Evolutionary conservation across 2,888 invertebrate genomes (phyloP).

Genomic region (Orthonychiurus folsomi): DNA sequence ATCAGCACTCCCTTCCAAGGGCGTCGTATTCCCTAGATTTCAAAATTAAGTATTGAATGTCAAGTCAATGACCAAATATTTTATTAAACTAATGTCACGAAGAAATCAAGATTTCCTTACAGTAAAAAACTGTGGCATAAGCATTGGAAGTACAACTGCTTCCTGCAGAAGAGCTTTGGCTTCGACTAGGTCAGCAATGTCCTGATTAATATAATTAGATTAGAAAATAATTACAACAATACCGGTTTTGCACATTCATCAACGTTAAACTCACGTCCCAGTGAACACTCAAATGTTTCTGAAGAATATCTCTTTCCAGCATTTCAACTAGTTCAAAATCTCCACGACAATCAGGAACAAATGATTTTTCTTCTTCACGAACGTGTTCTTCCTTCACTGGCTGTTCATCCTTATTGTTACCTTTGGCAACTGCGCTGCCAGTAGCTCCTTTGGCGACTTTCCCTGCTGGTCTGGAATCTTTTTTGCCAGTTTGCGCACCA

Average conservation of each 20-base stretch:
- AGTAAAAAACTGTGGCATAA: constrained; percentile 97
- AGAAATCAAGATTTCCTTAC: no score
- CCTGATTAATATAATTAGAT: no score
- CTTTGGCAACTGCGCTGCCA: constrained; percentile 27
- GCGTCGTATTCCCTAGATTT: constrained; percentile 69
- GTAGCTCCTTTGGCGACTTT: constrained; percentile 9
- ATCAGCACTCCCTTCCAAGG: constrained; percentile 95
- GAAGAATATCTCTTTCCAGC: constrained; percentile 90
- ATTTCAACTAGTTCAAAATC: constrained; percentile 90
- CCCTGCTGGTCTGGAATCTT: constrained; percentile 6
- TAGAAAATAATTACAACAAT: no score
- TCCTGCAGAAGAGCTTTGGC: constrained; percentile 87
- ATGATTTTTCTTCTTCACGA: constrained; percentile 61
- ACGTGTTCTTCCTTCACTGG: constrained; percentile 47
- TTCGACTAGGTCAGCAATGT: constrained; percentile 80
- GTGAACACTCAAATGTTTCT: constrained; percentile 88
- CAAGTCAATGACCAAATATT: background rate
- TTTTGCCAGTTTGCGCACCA: constrained; percentile 16
- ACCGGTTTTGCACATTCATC: no score
- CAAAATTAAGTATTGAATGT: constrained; percentile 13
- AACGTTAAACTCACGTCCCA: no score
- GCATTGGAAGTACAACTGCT: constrained; percentile 92
- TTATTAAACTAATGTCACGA: no score
- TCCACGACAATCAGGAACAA: constrained; percentile 64
- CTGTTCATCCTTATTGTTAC: background rate